These are phyloP conservation scores for Hoplodrina blanda DNA, from an alignment of 2,888 invertebrate genomes.

Conservation along the genomic window DNA sequence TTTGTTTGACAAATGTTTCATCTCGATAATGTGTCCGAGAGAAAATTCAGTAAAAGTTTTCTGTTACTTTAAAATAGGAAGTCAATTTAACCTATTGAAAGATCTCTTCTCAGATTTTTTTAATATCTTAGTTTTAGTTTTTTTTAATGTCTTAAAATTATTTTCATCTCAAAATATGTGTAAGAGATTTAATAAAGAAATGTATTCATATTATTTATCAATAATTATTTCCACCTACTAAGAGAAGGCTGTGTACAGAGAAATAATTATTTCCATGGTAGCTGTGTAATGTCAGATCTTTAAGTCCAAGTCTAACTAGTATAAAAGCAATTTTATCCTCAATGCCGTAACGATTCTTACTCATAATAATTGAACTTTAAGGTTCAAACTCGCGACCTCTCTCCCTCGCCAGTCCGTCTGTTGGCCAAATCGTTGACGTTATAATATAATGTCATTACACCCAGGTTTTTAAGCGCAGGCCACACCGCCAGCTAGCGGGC, in stretches of 20 bases:
- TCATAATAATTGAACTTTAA: slow-evolving; percentile 13
- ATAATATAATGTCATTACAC: slow-evolving; percentile 20
- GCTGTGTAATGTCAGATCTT: no score
- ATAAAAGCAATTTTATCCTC: not conserved
- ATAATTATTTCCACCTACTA: no score
- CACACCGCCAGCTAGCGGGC: no score
- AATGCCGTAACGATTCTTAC: not conserved
- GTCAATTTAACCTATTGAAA: not conserved
- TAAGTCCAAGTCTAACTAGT: not conserved
- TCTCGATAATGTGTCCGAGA: slow-evolving; percentile 22
- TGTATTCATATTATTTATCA: no score
- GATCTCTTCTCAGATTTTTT: not conserved
- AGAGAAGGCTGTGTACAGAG: not conserved
- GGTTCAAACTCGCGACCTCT: slow-evolving; percentile 20
- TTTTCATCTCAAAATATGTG: not conserved
- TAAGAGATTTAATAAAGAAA: not conserved
- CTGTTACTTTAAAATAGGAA: not conserved
- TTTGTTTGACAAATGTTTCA: slow-evolving; percentile 28
- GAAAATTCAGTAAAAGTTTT: slow-evolving; percentile 15
- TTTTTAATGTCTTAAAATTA: not conserved
- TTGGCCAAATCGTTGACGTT: slow-evolving; percentile 19
- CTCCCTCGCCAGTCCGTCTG: not conserved
- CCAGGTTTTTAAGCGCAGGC: no score
- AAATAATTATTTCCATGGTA: no score
- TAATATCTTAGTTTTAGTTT: not conserved